Evolutionary conservation across 2,797 vertebrate genomes (phyloP), one percentile per base, ranked within the genome.

Genomic region (Hapalemur alaotrensis): DNA sequence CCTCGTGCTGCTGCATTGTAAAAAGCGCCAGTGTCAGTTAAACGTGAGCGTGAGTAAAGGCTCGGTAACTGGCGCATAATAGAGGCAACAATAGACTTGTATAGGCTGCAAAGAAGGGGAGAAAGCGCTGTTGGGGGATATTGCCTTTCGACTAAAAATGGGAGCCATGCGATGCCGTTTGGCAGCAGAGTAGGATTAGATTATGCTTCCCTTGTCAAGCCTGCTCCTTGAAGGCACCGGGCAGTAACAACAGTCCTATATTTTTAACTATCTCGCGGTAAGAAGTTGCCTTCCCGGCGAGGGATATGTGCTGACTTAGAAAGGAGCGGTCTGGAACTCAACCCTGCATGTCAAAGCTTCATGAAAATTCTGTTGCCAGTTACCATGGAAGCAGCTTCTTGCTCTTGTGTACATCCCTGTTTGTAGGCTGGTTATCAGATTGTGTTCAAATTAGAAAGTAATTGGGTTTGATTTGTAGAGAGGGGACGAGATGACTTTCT

Each of bases 311-410:
- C 94, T 93, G 97, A 96, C 92, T 97, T 96, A 50, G 92, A 73
- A 95, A 97, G 96, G 95, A 97, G 95, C 85, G 90, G 87, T 87
- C 89, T 95, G 89, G 95, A 95, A 94, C 82, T 97, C 96, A 72
- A 18, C 95, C 82, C 97, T 97, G 97, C 96, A 84, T 97, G 97
- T 96, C 97, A 93, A 95, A 96, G 98, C 98, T 95, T 97, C 78
- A 95, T 80, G 98, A 97, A 98, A 95, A 97, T 97, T 97, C 97
- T 98, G 97, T 98, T 97, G 95, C 97, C 82, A 89, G 98, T 98
- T 98, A 82, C 98, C 98, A 98, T 98, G 98, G 98, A 95, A 98
- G 98, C 98, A 91, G 98, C 98, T 98, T 97, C 97, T 97, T 92
- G 94, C 89, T 96, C 95, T 80, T 92, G 97, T 96, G 97, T 96